Percentiles rank a stretch among this genome's conserved stretches.
Conservation (phyloP, 2,888 invertebrate species). For the Tolmerus cingulatus region DNA sequence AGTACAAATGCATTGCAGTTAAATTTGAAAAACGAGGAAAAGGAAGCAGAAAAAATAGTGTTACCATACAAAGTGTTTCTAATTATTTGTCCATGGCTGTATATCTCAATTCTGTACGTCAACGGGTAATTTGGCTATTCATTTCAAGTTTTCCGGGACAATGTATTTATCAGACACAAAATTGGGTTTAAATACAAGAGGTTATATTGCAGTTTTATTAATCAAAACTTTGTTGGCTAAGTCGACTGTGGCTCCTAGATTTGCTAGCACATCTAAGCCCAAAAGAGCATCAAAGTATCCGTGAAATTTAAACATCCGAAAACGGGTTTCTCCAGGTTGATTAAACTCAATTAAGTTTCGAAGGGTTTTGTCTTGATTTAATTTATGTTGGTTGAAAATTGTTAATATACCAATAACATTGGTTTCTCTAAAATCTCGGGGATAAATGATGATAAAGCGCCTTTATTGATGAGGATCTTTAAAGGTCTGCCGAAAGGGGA, state of each 20-base stretch:
- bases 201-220: no score
- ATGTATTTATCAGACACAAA: background rate
- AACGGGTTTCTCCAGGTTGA: background rate
- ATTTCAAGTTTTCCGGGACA: background rate
- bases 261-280: background rate
- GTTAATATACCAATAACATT: background rate
- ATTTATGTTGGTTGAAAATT: background rate
- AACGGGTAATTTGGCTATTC: background rate
- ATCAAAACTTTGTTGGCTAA: background rate
- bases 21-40: no score
- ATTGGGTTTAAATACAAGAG: background rate
- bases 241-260: background rate
- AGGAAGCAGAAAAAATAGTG: no score
- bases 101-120: background rate
- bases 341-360: background rate
- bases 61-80: no score
- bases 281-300: background rate
- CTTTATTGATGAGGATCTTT: background rate
- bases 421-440: background rate
- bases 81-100: no score
- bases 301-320: background rate
- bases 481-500: background rate
- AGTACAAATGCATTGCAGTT: no score
- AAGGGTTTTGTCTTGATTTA: background rate
- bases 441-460: background rate